Base-by-base conservation (phyloP, 2,888 invertebrate genomes). In the Malthinus flaveolus region DNA sequence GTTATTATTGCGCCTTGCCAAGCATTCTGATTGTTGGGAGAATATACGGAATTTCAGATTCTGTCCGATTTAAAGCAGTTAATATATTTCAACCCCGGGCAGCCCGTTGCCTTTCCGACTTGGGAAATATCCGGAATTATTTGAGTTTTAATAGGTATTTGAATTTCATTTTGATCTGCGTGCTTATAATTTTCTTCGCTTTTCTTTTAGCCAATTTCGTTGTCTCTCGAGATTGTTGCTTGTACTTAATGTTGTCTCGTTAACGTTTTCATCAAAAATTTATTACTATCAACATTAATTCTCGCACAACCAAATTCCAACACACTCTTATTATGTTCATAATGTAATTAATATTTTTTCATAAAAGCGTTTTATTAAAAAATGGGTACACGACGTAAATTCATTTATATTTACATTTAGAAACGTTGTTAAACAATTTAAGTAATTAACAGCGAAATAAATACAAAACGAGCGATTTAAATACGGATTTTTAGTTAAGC, bases 111-210 rank as follows among this genome's bases (percentile, higher is more conserved):
- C 52, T 64, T 66, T 63, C 64, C 61, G 61, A 55, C 62, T 62
- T 55, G 51, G 62, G 59, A 67, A 68, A 68, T 68, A 69, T 68
- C 60, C 57, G 62, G 60, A 46, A 60, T 64, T 64, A 63, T 68
- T 56, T 62, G 62, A 67, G 64, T 68, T 71, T 70, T 71, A 71
- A 70, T 71, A 70, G 67, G 68, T 68, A 71, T 73, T 73, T 71
- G 71, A 72, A 70, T 73, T 69, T 70, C 70, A 68, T 70, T 71
- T 67, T 67, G 65, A 66, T 68, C 64, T 65, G 66, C 63, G 62
- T 67, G 67, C 66, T 70, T 67, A 70, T 73, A 73, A 73, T 72
- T 73, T 71, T 71, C 73, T 68, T 68, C 67, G 66, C 65, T 65
- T 70, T 68, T 68, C 71, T 69, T 69, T 69, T 63, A 53, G 44